These are phyloP conservation scores for Anolis apletophallus DNA, from an alignment of 2,797 vertebrate species.

Conservation along the genomic window DNA sequence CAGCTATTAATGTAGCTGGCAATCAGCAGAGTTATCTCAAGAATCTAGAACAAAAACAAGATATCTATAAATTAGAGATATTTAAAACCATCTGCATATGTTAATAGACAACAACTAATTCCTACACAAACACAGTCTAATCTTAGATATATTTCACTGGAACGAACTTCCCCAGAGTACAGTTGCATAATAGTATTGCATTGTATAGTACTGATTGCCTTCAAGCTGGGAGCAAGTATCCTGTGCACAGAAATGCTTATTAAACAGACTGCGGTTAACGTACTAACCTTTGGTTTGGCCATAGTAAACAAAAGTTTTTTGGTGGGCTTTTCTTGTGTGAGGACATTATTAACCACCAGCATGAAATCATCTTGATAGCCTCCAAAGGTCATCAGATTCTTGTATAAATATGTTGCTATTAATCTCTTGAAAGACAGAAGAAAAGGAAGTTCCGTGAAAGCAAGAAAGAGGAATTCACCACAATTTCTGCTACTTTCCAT, in stretches of 20 bases:
- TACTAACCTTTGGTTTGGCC: conserved; percentile 90
- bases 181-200: neutral
- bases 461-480: conserved; percentile 31
- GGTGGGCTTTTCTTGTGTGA: conserved; percentile 86
- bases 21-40: conserved; percentile 93
- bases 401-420: conserved; percentile 86
- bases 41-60: conserved; percentile 83
- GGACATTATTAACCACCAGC: conserved; percentile 85
- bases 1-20: conserved; percentile 94
- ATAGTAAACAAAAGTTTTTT: conserved; percentile 93
- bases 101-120: conserved; percentile 20
- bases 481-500: neutral
- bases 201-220: neutral
- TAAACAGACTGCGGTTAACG: conserved; percentile 47
- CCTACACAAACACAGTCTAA: conserved; percentile 27
- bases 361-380: conserved; percentile 94
- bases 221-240: neutral
- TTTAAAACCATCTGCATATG: neutral
- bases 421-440: conserved; percentile 79
- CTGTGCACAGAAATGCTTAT: conserved; percentile 38
- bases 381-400: conserved; percentile 92
- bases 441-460: conserved; percentile 49
- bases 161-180: neutral
- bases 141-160: conserved; percentile 10
- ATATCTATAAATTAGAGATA: conserved; percentile 48